A percentile compares a stretch with the other conserved stretches of the same genome.
Conservation (phyloP, 1,140 invertebrate species). For the Gryllus bimaculatus region DNA sequence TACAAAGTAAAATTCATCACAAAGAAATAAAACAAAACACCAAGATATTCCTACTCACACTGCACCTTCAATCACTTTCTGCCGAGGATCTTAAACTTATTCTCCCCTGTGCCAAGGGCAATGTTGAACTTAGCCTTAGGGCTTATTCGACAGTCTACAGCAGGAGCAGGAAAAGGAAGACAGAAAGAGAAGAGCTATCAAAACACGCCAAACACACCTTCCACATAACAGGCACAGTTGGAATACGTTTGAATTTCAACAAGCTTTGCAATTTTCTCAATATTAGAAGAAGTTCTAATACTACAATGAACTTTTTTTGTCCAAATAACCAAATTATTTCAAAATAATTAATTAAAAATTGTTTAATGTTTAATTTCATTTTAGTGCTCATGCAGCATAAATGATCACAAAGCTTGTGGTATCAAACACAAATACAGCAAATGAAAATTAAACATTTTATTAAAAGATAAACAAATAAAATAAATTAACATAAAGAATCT, state of each 20-base stretch:
- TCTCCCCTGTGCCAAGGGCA: constrained; percentile 15
- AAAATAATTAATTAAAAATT: too few species aligned
- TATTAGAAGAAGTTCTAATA: too few species aligned
- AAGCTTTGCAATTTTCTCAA: background rate
- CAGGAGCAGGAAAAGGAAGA: constrained; percentile 38
- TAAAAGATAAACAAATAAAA: too few species aligned
- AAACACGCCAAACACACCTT: background rate
- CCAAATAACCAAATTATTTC: too few species aligned
- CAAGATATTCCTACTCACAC: constrained; percentile 14
- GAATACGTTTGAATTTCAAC: background rate
- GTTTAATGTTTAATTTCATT: too few species aligned
- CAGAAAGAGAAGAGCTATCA: constrained; percentile 19
- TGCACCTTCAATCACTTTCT: constrained; percentile 18
- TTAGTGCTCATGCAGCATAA: too few species aligned
- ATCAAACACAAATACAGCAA: too few species aligned
- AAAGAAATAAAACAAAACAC: background rate
- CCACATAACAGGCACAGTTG: background rate
- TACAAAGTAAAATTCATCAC: background rate
- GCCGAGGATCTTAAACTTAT: constrained; percentile 23
- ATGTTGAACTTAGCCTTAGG: constrained; percentile 25
- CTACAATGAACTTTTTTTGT: too few species aligned
- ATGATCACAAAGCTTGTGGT: too few species aligned
- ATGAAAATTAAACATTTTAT: too few species aligned
- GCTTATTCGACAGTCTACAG: constrained; percentile 20
- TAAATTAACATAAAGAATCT: too few species aligned